Evolutionary conservation across 2,113 vertebrate genomes (phyloP), one percentile per base, ranked within the genome.

Genomic region (Ranitomeya variabilis): DNA sequence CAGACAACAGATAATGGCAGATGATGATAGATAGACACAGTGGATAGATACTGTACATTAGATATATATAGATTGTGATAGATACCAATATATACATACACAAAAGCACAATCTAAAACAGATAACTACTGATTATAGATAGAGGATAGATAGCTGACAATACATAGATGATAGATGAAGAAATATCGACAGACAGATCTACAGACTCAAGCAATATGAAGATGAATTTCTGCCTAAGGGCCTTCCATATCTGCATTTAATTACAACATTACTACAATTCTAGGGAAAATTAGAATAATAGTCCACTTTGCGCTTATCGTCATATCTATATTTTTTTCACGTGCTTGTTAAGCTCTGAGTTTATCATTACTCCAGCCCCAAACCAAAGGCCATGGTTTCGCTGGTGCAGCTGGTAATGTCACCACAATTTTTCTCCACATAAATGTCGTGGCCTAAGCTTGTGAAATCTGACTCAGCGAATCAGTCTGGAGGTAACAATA

Each of bases 401-500:
- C 4, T 26, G 10, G 8, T 84, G 64, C 37, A 71, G 62, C 14
- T 84, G 18, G 52, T 51, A 23, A 69, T 71, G 64, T 71, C 51
- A 69, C 21, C 64, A 69, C 23, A 13, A 14, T 31, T 71, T 84
- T 23, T 54, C n/a, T 2, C 26, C 37, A 55, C 19, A 66, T 69
- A 71, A 54, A 55, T 69, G 51, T 84, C 60, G 55, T 84, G 51
- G 82, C 59, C 51, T 55, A 84, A 55, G 82, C 82, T 69, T 67
- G 16, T 84, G 82, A 69, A 84, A 71, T 37, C 57, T 81, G 82
- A 71, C 64, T 81, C 23, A 84, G 67, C 19, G 31, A 67, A 83
- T 51, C 62, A 83, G 21, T 52, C 64, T 84, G 66, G 64, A 84
- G 51, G 64, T 55, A 84, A 84, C 82, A 84, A 71, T 71, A 84